Evolutionary conservation across 2,113 vertebrate species (phyloP).

Genomic region (Oncorhynchus tshawytscha): DNA sequence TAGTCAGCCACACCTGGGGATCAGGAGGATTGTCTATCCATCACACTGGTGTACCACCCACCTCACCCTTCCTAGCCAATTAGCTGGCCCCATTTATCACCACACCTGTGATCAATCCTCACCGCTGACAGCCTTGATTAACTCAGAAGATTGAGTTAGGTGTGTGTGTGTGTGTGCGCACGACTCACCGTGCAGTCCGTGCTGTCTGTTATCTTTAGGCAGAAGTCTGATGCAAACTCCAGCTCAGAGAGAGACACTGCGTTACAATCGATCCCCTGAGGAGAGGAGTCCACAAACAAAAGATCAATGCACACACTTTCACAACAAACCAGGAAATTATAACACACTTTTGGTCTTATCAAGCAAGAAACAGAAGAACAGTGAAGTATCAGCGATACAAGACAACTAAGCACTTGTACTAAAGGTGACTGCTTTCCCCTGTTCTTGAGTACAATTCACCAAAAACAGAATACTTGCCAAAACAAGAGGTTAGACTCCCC

Average conservation of each 20-base stretch:
- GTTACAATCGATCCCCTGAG: slow-evolving; percentile 86
- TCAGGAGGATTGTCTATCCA: slow-evolving; percentile 27
- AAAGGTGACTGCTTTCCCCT: not conserved
- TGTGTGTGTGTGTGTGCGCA: slow-evolving; percentile 4
- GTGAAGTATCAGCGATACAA: not conserved
- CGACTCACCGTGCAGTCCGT: slow-evolving; percentile 85
- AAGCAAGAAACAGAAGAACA: not conserved
- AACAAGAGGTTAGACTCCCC: too few relatives aligned
- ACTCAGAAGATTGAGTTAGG: slow-evolving; percentile 24
- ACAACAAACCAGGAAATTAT: not conserved
- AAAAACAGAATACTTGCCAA: not conserved
- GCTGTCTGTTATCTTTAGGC: slow-evolving; percentile 76
- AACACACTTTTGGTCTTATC: not conserved
- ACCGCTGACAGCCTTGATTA: slow-evolving; percentile 53
- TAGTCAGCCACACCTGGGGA: not conserved
- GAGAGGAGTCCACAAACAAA: slow-evolving; percentile 26
- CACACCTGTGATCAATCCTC: slow-evolving; percentile 61
- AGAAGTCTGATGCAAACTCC: slow-evolving; percentile 88
- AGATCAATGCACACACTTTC: not conserved
- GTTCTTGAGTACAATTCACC: slow-evolving; percentile 6
- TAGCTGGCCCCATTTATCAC: slow-evolving; percentile 57
- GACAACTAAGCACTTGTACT: not conserved
- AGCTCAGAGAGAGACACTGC: slow-evolving; percentile 76
- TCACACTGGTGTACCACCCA: slow-evolving; percentile 40
- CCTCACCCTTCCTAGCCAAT: slow-evolving; percentile 62